Base-by-base conservation (phyloP, 2,888 invertebrate genomes). In the Drosophila antonietae region DNA sequence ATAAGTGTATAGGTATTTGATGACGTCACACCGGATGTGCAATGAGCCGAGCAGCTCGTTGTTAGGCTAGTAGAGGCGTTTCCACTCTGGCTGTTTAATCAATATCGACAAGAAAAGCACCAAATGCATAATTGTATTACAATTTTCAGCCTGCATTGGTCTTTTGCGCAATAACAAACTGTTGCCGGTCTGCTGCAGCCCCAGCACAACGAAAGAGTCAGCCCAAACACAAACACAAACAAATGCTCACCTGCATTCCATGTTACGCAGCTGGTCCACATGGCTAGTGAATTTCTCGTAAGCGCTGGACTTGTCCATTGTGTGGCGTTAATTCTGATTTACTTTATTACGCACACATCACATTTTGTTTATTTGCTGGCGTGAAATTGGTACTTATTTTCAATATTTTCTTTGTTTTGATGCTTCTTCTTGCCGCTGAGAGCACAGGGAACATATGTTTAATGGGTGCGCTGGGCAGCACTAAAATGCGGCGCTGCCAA, bases 181-280 rank as follows among this genome's bases (percentile, higher is more conserved):
- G 86, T 85, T 83, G 83, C 83, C 83, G 86, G 83, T 69, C 57
- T 41, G 59, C 28, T 68, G 70, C 69, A 77, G 74, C 58, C 61
- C 37, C 70, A 57, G 33, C 33, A 35, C 20, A 44, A 2, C 37
- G 47, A 9, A 65, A 61, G 39, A 46, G 2, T 35, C 18, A 37
- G 14, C 23, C 20, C 35, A 15, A 20, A 28, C 58, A n/a, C 46
- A n/a, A 58, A 63, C 12, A 49, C 33, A 37, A 55, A 39, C 31
- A 35, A 39, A 62, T n/a, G 49, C 84, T 68, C 72, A 93, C 93
- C 91, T 92, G 92, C 93, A 93, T 91, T 93, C 93, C 15, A 92
- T 92, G 59, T 90, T 92, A 60, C 93, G 90, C 67, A 93, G 85
- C 68, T 91, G 89, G 58, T 93, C 93, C 64, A 93, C 91, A 39